Base-by-base conservation (phyloP, 1,140 invertebrate genomes). In the Scaptomyza hsui region DNA sequence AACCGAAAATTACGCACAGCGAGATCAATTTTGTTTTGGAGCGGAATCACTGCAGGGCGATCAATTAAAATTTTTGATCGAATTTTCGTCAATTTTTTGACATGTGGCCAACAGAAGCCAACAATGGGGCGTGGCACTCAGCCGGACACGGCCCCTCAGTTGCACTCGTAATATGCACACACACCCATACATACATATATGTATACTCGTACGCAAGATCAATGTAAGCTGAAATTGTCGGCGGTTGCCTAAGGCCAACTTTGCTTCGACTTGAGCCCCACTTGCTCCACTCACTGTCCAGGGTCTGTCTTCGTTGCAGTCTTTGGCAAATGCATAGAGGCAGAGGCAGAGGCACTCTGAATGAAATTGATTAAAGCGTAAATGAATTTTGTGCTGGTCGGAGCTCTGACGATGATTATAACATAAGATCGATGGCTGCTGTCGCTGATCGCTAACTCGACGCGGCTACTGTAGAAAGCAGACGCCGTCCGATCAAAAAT, bases 31-130 rank as follows among this genome's bases (percentile, higher is more conserved):
- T 82, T 65, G 72, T 55, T n/a, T n/a, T n/a, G n/a, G 63, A 64
- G 49, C 73, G 72, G 74, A 80, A 90, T 90, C 89, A 90, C 89
- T 90, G 89, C 89, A 90, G 89, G 89, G 89, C 89, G 82, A 90
- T 90, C 89, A 90, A 90, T 90, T 90, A 90, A 90, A 90, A 90
- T 90, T 90, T 90, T 90, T 90, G 89, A 90, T 90, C 89, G 89
- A 90, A 90, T 90, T 90, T 90, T 90, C 89, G 89, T 90, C 89
- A 90, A 90, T 90, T 90, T 90, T 80, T 90, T 90, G 89, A 90
- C 89, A 90, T 90, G 89, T 89, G 89, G 89, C 83, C 72, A 86
- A 88, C 81, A 88, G 81, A 89, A 89, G 82, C 82, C 79, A 60
- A 65, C 48, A 60, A 62, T 48, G 52, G 59, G 68, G 59, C 61